Base-by-base conservation (phyloP, 2,888 invertebrate genomes). In the Trachelus tabidus region DNA sequence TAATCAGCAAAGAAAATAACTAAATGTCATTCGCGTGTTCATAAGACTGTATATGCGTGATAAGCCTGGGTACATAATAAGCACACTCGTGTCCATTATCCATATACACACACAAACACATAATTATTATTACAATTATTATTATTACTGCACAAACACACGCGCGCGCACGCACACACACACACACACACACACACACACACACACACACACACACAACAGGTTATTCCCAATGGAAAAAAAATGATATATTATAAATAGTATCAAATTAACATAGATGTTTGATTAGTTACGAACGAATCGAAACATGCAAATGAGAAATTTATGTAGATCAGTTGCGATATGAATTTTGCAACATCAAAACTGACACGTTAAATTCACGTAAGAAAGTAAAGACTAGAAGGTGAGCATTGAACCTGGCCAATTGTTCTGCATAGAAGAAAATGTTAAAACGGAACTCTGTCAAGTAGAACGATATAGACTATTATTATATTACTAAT, bases 31-130 rank as follows among this genome's bases (percentile, higher is more conserved):
- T 6, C 56, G 56, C 56, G 56, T 56, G 2, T 23, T 23, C 23
- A 56, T 23, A 56, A 23, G 23, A 23, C 15, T 56, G 80, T 75
- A n/a, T 33, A 56, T 77, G 34, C 78, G 75, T 77, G 81, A 76
- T 79, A 76, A 79, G 68, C 78, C 73, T 77, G 71, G 81, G n/a
- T 69, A 77, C 73, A 79, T 76, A 69, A 34, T 79, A 69, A 73
- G 78, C 68, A 83, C 83, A 77, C 34, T 11, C 34, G n/a, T 34
- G 40, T 40, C 68, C 37, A 23, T 40, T 40, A 40, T 40, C 40
- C 40, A 40, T 15, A 40, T 9, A 23, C 2, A 9, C 9, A 56
- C 2, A 23, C 15, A 15, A 0, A 40, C 9, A 40, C 40, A 40
- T 15, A 9, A 33, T 68, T 40, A 33, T 75, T 6, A 75, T 75